Evolutionary conservation across 2,888 invertebrate species (phyloP).

Genomic region (Mythimna lalbum): DNA sequence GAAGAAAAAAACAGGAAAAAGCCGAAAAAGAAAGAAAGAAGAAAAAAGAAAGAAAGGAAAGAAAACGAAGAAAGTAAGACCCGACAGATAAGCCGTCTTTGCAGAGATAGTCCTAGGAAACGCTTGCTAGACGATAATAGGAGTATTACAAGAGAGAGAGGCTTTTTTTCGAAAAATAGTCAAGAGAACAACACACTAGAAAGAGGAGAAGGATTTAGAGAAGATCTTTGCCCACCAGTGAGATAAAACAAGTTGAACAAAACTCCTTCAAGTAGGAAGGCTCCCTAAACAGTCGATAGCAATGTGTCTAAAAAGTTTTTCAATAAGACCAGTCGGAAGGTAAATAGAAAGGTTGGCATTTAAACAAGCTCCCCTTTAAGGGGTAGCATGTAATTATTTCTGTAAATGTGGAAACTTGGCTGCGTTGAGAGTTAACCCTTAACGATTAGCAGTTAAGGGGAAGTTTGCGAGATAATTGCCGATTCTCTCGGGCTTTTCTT

Average conservation of each 20-base stretch:
- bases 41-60: too few species aligned
- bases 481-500: conserved; percentile 66
- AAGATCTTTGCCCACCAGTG: too few species aligned
- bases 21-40: too few species aligned
- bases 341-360: conserved; percentile 82
- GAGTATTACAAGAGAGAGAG: too few species aligned
- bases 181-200: too few species aligned
- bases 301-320: conserved; percentile 86
- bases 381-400: conserved; percentile 84
- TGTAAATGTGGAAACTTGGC: conserved; percentile 87
- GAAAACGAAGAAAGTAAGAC: too few species aligned
- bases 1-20: too few species aligned
- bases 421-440: conserved; percentile 75
- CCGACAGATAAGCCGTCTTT: too few species aligned
- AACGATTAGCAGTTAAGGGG: conserved; percentile 79
- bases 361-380: conserved; percentile 66
- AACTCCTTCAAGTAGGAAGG: background rate
- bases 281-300: conserved; percentile 60
- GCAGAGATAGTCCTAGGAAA: too few species aligned
- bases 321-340: conserved; percentile 83
- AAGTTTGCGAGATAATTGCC: conserved; percentile 75
- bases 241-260: background rate
- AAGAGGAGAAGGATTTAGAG: too few species aligned
- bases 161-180: too few species aligned
- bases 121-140: too few species aligned